Evolutionary conservation across 2,113 vertebrate genomes (phyloP).

Genomic region (human): GRCh38 chr11:77927001-77927500

Average conservation of each 20-base stretch:
- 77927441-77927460: neutral
- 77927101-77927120: neutral
- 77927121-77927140: neutral
- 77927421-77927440: neutral
- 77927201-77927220: neutral
- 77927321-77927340: neutral
- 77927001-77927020: neutral
- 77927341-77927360: neutral
- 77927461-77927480: neutral
- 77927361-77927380: neutral
- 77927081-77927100: neutral
- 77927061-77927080: neutral
- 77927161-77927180: neutral
- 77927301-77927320: slow-evolving; percentile 1
- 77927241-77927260: neutral
- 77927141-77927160: neutral
- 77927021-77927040: neutral
- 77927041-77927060: neutral
- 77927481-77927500: neutral
- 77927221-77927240: neutral
- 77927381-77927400: neutral
- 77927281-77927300: neutral
- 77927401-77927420: slow-evolving; percentile 24
- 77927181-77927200: neutral
- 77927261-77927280: neutral